Evolutionary conservation across 2,888 invertebrate genomes (phyloP), one percentile per base, ranked within the genome.

Genomic region (Allygus modestus): DNA sequence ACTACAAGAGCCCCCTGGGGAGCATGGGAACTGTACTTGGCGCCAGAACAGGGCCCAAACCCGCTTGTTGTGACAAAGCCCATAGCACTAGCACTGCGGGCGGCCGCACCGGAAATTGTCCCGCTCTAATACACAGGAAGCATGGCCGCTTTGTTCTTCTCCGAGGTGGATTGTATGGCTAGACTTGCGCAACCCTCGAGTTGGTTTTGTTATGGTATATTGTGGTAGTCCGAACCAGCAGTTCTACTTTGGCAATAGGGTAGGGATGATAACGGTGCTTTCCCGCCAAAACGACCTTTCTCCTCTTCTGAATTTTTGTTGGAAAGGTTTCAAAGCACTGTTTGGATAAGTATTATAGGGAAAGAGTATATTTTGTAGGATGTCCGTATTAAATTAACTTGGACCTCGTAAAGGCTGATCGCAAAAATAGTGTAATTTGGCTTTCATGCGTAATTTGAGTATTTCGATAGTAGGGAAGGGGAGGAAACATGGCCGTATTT

Each of bases 191-290:
- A 65, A 65, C 65, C 26, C 28, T 31, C 54, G 20, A 46, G 31
- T 65, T 65, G 65, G 65, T 65, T 65, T 65, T 65, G 65, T 65
- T 28, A 65, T 28, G 65, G 65, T 65, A 65, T 15, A 65, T 65
- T 65, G 65, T 65, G 65, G 65, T 65, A 65, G 65, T 65, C 58
- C 58, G 17, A 58, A 65, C 65, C 17, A 65, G 28, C 15, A 20
- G 65, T 23, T 23, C 23, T 0, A 2, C 1, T 54, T 54, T n/a
- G 54, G 54, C 54, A 54, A 54, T 23, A 7, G 54, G 46, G 46
- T 46, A 15, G 46, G 46, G 46, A 46, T 9, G 46, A 9, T 46
- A 46, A 46, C 46, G 46, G 46, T 46, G 1, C 46, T 37, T 46
- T 46, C 46, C 46, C 46, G 46, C 46, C 46, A 46, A 46, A 46